Evolutionary conservation across 2,888 invertebrate genomes (phyloP), one percentile per base, ranked within the genome.

Genomic region (Limnephilus auricula): DNA sequence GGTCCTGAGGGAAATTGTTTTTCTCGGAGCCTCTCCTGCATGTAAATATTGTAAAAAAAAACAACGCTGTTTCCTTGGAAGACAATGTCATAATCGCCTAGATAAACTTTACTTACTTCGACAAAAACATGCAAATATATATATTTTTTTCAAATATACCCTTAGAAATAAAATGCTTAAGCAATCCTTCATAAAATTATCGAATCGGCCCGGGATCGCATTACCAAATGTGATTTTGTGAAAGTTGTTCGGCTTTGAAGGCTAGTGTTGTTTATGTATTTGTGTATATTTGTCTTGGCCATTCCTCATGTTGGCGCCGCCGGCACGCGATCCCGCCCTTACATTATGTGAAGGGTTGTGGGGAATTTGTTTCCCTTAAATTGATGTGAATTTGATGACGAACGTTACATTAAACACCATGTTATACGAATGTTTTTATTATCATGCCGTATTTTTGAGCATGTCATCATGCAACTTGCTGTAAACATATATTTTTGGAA

Each of bases 231-330:
- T 86, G 65, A 34, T 65, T 50, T 86, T 31, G 50, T 50, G 65
- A 65, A 86, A 65, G 50, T 86, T 86, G 65, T 13, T 18, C 40
- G 31, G 32, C 15, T 86, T 86, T 65, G 65, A 65, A 6, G 65
- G n/a, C 32, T 86, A 45, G 25, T 25, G 83, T 84, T 80, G 79
- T 34, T 85, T 65, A 25, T 84, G 40, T 86, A 84, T 90, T 40
- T 87, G 25, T 45, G 88, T 89, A 84, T 89, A 84, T 87, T 89
- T 91, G 90, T 78, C 92, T 80, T 91, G 89, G 90, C 90, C 91
- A 92, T 93, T 92, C 89, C 85, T 93, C 91, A 92, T 89, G 82
- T 90, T 92, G 89, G 90, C 92, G 88, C 92, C 90, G 34, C 31
- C n/a, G 13, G 82, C 93, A 93, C 92, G 93, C 93, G 88, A 93